Percentiles rank a stretch among this genome's conserved stretches.
Conservation (phyloP, 2,113 vertebrate species). For the Paradoxurus hermaphroditus region DNA sequence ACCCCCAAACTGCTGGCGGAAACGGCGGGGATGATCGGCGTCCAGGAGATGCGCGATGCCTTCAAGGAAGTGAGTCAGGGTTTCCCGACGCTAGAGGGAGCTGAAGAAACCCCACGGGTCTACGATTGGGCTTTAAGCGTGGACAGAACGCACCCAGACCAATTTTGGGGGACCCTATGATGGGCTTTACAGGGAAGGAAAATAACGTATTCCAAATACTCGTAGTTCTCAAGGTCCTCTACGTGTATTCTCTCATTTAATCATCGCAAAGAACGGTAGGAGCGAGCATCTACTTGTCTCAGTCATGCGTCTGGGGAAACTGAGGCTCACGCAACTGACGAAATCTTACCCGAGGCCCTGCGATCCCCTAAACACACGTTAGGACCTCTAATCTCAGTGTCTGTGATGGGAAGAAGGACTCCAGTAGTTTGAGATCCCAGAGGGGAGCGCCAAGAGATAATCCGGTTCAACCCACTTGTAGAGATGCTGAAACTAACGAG, state of each 20-base stretch:
- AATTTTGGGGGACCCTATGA: neutral
- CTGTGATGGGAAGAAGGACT: neutral
- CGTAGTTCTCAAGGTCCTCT: neutral
- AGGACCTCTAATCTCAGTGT: neutral
- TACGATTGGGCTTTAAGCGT: neutral
- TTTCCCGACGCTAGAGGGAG: neutral
- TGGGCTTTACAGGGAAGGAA: neutral
- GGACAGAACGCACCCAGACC: neutral
- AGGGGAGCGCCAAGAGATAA: neutral
- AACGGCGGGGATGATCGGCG: constrained; percentile 90
- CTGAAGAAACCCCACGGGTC: neutral
- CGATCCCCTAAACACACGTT: neutral
- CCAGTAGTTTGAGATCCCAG: neutral
- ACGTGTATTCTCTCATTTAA: neutral
- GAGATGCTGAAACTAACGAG: neutral
- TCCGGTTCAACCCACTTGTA: neutral
- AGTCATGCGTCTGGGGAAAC: neutral
- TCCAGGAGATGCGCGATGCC: constrained; percentile 90
- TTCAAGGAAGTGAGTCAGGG: constrained; percentile 88
- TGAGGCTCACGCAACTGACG: neutral
- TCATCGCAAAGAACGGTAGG: neutral
- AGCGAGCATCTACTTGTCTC: neutral
- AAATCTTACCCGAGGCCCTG: neutral
- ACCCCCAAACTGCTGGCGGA: constrained; percentile 90
- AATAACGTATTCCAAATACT: neutral